A percentile compares a stretch with the other conserved stretches of the same genome.
phyloP scores from a whole-genome alignment of 2,888 invertebrate species.

The Apodemia mormo region DNA sequence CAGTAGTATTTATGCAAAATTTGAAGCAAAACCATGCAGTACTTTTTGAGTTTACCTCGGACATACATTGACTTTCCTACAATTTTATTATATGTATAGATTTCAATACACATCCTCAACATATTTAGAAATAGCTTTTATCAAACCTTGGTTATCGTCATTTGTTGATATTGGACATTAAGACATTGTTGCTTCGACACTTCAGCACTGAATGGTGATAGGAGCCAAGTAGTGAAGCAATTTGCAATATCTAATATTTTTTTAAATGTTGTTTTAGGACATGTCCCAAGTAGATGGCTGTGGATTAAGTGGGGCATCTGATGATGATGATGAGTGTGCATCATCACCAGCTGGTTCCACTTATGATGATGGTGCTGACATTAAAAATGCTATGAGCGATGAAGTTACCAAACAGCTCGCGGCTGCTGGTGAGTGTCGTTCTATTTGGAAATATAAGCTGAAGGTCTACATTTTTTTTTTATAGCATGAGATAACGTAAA shows the following conservation, averaged over 20 bases:
- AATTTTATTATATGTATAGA: too few species aligned
- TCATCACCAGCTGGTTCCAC: constrained; percentile 90
- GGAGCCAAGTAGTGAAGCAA: background rate
- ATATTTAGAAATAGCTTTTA: too few species aligned
- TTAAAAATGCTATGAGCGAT: constrained; percentile 93
- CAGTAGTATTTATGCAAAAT: too few species aligned
- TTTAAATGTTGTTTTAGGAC: constrained; percentile 48
- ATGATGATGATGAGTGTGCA: constrained; percentile 91
- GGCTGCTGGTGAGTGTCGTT: constrained; percentile 89
- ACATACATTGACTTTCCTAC: too few species aligned
- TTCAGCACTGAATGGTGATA: too few species aligned
- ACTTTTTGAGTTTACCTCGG: too few species aligned
- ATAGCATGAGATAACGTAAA: too few species aligned
- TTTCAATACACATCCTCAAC: too few species aligned
- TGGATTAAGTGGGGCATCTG: constrained; percentile 82
- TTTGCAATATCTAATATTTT: background rate
- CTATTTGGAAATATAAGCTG: background rate
- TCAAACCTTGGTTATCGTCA: too few species aligned
- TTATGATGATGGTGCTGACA: constrained; percentile 91
- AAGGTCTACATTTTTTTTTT: background rate
- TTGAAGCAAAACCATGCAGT: too few species aligned
- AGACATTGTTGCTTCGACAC: too few species aligned
- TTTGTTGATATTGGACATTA: too few species aligned
- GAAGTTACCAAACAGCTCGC: constrained; percentile 98
- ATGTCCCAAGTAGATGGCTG: constrained; percentile 78